Evolutionary conservation across 2,113 vertebrate species (phyloP).

Genomic region (Ameiurus melas): DNA sequence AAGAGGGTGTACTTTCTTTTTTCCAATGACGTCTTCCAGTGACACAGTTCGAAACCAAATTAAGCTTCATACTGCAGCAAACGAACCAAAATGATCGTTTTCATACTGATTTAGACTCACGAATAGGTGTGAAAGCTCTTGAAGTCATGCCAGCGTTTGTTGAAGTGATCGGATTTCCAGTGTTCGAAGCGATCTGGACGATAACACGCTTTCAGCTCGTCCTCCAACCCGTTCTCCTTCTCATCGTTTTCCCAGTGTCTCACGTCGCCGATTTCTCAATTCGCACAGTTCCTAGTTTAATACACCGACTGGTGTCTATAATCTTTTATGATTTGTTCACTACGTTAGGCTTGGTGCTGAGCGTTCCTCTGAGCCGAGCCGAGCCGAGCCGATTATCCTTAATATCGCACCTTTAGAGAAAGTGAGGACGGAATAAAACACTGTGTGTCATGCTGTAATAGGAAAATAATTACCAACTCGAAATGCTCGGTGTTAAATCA

Average conservation of each 20-base stretch:
- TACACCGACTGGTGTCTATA: not conserved
- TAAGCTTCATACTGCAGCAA: not conserved
- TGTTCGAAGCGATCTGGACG: not conserved
- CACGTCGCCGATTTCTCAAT: not conserved
- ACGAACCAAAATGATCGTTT: no score
- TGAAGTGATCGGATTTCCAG: not conserved
- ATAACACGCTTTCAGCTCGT: not conserved
- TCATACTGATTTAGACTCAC: not conserved
- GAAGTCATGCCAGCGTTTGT: not conserved
- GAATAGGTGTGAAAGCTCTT: not conserved
- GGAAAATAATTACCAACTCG: not conserved
- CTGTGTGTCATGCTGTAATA: not conserved
- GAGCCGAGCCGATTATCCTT: not conserved
- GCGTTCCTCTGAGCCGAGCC: not conserved
- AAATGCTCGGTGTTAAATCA: not conserved
- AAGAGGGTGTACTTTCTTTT: not conserved
- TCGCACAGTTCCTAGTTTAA: not conserved
- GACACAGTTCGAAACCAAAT: not conserved
- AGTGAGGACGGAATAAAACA: not conserved
- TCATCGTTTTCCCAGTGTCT: not conserved
- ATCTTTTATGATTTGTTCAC: not conserved
- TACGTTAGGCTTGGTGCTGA: not conserved
- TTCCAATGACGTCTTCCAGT: not conserved
- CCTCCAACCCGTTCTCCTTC: not conserved
- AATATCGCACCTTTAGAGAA: not conserved